Evolutionary conservation across 2,113 vertebrate genomes (phyloP).

Genomic region (Lepisosteus osseus): DNA sequence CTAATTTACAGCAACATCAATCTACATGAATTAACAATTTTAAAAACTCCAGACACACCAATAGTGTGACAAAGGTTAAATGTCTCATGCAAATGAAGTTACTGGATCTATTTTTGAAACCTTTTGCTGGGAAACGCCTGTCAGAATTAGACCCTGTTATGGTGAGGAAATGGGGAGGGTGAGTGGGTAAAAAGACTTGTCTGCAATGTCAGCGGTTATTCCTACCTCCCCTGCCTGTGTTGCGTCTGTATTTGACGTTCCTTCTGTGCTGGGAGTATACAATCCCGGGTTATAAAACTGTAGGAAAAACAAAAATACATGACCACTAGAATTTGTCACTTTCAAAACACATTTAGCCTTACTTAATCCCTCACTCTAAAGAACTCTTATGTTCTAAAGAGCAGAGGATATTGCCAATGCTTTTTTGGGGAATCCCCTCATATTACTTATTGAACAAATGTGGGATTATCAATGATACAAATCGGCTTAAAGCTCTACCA

Average conservation of each 20-base stretch:
- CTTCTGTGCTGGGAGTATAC: slow-evolving; percentile 68
- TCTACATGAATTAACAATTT: too few relatives aligned
- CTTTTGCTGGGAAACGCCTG: neutral
- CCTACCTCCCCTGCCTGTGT: slow-evolving; percentile 81
- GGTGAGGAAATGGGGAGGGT: slow-evolving; percentile 15
- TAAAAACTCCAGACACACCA: neutral
- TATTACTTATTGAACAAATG: too few relatives aligned
- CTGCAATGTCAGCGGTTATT: neutral
- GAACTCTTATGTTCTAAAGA: too few relatives aligned
- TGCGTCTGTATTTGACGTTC: slow-evolving; percentile 54
- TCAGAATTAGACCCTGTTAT: slow-evolving; percentile 2
- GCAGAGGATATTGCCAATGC: too few relatives aligned
- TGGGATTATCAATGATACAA: too few relatives aligned
- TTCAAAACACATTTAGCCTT: too few relatives aligned
- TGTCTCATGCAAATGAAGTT: neutral
- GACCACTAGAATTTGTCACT: too few relatives aligned
- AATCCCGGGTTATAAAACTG: slow-evolving; percentile 71
- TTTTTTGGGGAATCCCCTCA: too few relatives aligned
- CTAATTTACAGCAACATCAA: neutral
- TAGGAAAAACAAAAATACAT: too few relatives aligned
- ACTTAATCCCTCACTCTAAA: too few relatives aligned
- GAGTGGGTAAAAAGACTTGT: neutral
- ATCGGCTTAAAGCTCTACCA: too few relatives aligned
- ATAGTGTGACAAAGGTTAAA: slow-evolving; percentile 7
- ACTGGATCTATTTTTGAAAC: slow-evolving; percentile 6